Conservation (phyloP, 37 sponge, comb jelly and placozoan genomes). For the Oscarella lobularis region DNA sequence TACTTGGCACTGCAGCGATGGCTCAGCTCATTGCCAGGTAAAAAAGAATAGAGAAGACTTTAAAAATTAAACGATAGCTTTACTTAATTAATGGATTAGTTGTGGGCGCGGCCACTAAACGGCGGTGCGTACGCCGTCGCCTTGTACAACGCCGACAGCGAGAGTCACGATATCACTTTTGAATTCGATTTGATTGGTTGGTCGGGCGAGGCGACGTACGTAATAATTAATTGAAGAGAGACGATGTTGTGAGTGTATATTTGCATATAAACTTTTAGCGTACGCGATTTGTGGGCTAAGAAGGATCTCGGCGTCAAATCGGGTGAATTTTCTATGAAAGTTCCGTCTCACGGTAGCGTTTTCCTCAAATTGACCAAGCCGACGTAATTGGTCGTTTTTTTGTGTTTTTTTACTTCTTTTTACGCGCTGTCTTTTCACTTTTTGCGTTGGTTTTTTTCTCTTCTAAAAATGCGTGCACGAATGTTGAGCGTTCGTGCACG, state of each 20-base stretch:
- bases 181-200: constrained; percentile 10
- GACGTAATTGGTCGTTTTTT: too few relatives aligned
- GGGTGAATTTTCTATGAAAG: not conserved
- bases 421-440: too few relatives aligned
- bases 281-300: not conserved
- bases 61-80: not conserved
- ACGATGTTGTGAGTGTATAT: too few relatives aligned
- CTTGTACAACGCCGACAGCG: constrained; percentile 52
- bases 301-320: not conserved
- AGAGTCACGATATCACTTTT: constrained; percentile 21
- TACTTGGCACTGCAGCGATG: not conserved
- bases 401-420: too few relatives aligned
- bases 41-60: constrained; percentile 7
- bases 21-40: constrained; percentile 38
- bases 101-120: constrained; percentile 48
- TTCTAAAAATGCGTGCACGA: too few relatives aligned
- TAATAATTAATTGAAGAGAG: not conserved
- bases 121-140: constrained; percentile 42
- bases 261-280: too few relatives aligned
- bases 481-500: too few relatives aligned
- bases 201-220: not conserved
- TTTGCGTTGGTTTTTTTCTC: too few relatives aligned
- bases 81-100: constrained; percentile 5
- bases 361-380: not conserved
- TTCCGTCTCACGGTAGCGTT: not conserved